These are phyloP conservation scores for Cerceris ruficornis DNA, from an alignment of 2,888 invertebrate genomes.

Conservation along the genomic window DNA sequence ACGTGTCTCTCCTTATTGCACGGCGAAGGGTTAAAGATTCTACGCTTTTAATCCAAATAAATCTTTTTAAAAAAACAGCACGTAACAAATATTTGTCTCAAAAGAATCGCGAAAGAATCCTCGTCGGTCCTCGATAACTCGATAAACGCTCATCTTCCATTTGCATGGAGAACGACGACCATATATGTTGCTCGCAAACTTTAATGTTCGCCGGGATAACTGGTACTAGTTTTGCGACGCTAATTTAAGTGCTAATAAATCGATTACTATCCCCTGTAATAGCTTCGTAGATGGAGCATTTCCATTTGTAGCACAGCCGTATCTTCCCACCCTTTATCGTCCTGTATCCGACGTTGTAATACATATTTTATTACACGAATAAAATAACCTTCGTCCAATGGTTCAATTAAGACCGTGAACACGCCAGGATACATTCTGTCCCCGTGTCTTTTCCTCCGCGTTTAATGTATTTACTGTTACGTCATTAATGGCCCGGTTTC, in stretches of 20 bases:
- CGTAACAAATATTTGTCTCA: neutral
- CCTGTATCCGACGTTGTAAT: neutral
- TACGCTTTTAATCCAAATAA: too few species aligned
- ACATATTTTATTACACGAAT: neutral
- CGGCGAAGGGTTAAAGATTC: too few species aligned
- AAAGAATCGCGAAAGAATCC: neutral
- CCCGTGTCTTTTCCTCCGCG: neutral
- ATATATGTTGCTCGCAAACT: slow-evolving; percentile 9
- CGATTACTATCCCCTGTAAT: slow-evolving; percentile 54
- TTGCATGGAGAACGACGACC: neutral
- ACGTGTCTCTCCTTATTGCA: too few species aligned
- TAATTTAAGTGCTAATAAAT: slow-evolving; percentile 59
- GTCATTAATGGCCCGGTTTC: too few species aligned
- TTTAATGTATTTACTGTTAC: too few species aligned
- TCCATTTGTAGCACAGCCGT: slow-evolving; percentile 30
- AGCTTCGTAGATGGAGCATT: slow-evolving; percentile 20
- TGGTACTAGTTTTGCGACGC: slow-evolving; percentile 18
- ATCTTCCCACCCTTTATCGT: neutral
- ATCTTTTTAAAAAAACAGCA: neutral
- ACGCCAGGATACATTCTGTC: neutral
- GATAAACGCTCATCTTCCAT: neutral
- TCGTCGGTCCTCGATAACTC: neutral
- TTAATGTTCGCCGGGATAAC: slow-evolving; percentile 14
- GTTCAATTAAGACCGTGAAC: too few species aligned
- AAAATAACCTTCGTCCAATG: neutral